Evolutionary conservation across 2,888 invertebrate species (phyloP), one percentile per base, ranked within the genome.

Genomic region (Ceratothoa steindachneri): DNA sequence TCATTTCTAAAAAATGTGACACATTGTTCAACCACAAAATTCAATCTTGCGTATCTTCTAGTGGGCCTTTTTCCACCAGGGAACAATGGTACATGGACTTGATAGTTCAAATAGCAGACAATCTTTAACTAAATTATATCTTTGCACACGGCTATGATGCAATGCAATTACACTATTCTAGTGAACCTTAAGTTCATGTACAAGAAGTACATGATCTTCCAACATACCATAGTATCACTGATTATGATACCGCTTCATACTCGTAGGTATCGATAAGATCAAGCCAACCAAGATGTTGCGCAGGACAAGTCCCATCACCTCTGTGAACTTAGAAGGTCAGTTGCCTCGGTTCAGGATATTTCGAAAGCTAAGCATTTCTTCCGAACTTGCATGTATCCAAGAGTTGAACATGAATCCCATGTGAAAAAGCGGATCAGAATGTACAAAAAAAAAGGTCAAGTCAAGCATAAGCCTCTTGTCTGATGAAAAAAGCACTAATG

Each of bases 1-100:
- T 19, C 52, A 12, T 68, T 68, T 51, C 31, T 52, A 55, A 70
- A 70, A 29, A 55, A 30, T 28, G 70, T 70, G 53, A 70, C 70
- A 53, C 22, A 24, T 27, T 51, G 24, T 19, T 31, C 24, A 19
- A 60, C 30, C 12, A 28, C 15, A n/a, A 70, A 60, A 70, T 28
- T 31, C 9, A 29, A 29, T n/a, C 22, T 41, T 51, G 68, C 31
- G n/a, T 68, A 68, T 41, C 22, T 68, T 24, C 41, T 27, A 68
- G 68, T 67, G 19, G 68, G 31, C 22, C 52, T 51, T 4, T 30
- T 68, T 19, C 68, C 68, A 41, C 68, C 68, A 31, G 60, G 30
- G 53, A 60, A 60, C 30, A 70, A 53, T 70, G 64, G 30, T 70
- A 70, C 30, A 29, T 70, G 64, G 60, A 64, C 30, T 22, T 70